phyloP scores from a whole-genome alignment of 2,113 vertebrate species.

The Acrocephalus kingi region DNA sequence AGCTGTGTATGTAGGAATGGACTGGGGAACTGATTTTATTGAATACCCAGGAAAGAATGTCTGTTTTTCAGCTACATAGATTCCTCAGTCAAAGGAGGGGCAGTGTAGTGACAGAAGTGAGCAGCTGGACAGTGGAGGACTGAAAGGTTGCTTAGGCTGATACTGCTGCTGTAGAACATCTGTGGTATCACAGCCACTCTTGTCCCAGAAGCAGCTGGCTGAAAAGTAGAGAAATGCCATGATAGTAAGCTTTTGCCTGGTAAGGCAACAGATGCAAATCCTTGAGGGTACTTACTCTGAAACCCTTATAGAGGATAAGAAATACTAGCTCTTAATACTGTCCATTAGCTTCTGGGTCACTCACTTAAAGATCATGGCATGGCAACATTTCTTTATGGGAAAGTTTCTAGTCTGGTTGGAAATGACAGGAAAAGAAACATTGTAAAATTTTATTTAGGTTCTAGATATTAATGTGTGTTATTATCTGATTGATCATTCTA shows the following conservation, averaged over 20 bases:
- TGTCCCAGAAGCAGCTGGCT: not conserved
- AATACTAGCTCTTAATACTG: not conserved
- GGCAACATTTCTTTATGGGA: slow-evolving; percentile 23
- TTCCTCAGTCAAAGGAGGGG: not conserved
- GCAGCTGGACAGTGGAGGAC: not conserved
- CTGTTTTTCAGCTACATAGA: not conserved
- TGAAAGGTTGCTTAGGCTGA: not conserved
- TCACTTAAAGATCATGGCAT: not conserved
- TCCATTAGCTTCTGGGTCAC: slow-evolving; percentile 3
- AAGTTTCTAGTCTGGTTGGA: slow-evolving; percentile 2
- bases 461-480: not conserved
- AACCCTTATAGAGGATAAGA: not conserved
- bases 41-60: not conserved
- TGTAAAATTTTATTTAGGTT: slow-evolving; percentile 33
- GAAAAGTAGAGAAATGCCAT: not conserved
- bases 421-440: slow-evolving; percentile 23
- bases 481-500: slow-evolving; percentile 16
- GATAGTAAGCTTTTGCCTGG: not conserved
- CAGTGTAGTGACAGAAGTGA: not conserved
- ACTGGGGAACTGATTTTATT: not conserved
- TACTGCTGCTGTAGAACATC: not conserved
- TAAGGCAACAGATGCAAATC: not conserved
- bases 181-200: not conserved
- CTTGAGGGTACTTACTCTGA: not conserved
- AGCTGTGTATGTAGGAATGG: not conserved